Evolutionary conservation across 2,888 invertebrate species (phyloP).

Genomic region (Theretra japonica): DNA sequence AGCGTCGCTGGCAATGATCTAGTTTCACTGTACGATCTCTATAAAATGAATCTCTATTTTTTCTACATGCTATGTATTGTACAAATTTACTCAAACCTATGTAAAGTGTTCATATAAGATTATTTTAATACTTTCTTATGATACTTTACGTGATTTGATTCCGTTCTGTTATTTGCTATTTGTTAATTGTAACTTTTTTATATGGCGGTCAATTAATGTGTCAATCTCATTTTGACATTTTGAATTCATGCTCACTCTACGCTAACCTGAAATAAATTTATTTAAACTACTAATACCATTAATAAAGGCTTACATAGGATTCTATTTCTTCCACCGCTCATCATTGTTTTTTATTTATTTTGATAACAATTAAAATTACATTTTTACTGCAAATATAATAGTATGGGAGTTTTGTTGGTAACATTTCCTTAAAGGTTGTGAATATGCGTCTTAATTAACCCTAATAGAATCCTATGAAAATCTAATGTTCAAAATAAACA

Average conservation of each 20-base stretch:
- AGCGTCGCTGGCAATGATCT: conserved; percentile 70
- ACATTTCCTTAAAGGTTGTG: conserved; percentile 38
- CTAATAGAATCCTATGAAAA: conserved; percentile 39
- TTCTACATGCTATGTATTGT: conserved; percentile 84
- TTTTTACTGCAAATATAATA: conserved; percentile 3
- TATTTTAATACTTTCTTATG: conserved; percentile 58
- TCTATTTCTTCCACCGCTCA: conserved; percentile 15
- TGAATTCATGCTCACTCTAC: conserved; percentile 33
- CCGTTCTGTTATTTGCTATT: conserved; percentile 35
- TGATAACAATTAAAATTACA: not conserved
- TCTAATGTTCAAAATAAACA: conserved; percentile 48
- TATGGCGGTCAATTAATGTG: conserved; percentile 79
- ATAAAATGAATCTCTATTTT: conserved; percentile 84
- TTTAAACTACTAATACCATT: not conserved
- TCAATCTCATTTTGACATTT: conserved; percentile 61
- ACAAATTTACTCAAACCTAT: conserved; percentile 79
- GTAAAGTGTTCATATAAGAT: conserved; percentile 77
- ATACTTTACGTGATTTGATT: conserved; percentile 48
- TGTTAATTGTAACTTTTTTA: conserved; percentile 49
- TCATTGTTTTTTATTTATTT: conserved; percentile 10
- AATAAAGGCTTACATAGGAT: conserved; percentile 26
- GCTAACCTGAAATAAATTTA: conserved; percentile 30
- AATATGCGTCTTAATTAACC: conserved; percentile 32
- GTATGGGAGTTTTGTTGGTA: not conserved
- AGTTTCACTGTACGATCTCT: conserved; percentile 83